These are phyloP conservation scores for Anas platyrhynchos DNA, from an alignment of 2,113 vertebrate species.

Conservation along the genomic window DNA sequence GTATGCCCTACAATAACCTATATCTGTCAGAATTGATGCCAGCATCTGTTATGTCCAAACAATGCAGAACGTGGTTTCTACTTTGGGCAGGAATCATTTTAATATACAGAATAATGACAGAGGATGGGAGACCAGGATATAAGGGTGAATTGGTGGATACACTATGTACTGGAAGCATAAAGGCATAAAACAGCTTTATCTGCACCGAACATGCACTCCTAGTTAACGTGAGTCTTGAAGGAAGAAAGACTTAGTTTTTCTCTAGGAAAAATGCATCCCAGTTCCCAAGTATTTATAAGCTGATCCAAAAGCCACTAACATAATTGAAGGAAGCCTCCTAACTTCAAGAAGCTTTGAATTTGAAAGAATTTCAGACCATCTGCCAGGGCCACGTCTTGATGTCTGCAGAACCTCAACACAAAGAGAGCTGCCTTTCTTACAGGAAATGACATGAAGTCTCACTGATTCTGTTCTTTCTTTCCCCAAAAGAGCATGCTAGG, in stretches of 20 bases:
- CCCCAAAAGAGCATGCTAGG: neutral
- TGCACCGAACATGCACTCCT: neutral
- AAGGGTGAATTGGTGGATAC: neutral
- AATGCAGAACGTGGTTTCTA: fast-evolving
- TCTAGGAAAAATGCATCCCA: neutral
- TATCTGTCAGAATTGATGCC: constrained; percentile 12
- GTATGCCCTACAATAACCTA: neutral
- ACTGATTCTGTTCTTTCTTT: neutral
- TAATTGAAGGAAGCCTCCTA: neutral
- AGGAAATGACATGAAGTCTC: neutral
- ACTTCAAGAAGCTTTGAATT: neutral
- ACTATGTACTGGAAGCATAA: neutral
- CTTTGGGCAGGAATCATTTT: neutral
- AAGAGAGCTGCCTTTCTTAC: neutral
- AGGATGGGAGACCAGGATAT: neutral
- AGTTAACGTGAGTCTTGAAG: neutral
- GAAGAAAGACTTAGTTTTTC: neutral
- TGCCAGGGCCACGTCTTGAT: neutral
- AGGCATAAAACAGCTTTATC: neutral
- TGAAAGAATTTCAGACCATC: neutral
- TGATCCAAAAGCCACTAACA: neutral
- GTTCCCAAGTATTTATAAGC: neutral
- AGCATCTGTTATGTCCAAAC: neutral
- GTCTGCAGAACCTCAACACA: neutral
- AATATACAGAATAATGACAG: neutral